phyloP scores from a whole-genome alignment of 92 coral and sea anemone genomes.

The Blastomussa wellsi region DNA sequence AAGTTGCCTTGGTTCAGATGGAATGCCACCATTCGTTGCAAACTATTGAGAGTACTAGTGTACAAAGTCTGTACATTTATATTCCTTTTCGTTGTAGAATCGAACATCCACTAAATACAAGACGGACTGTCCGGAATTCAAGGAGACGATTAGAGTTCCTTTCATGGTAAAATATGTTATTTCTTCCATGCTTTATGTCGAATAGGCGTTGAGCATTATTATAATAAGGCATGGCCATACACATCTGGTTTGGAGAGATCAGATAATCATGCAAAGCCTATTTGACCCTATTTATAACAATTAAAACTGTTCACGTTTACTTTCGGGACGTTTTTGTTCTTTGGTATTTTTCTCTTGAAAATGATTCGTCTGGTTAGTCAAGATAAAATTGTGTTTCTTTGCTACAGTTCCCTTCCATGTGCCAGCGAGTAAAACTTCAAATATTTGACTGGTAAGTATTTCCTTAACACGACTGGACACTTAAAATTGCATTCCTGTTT shows the following conservation, averaged over 20 bases:
- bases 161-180: conserved; percentile 22
- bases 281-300: no score
- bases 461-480: background rate
- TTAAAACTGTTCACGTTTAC: no score
- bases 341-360: no score
- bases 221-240: no score
- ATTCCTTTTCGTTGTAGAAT: conserved; percentile 34
- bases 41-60: no score
- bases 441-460: conserved; percentile 82
- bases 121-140: conserved; percentile 79
- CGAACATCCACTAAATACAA: conserved; percentile 76
- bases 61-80: no score
- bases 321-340: background rate
- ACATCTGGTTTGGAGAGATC: no score
- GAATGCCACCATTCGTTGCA: no score
- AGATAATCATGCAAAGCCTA: no score
- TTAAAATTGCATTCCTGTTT: no score
- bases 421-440: conserved; percentile 78
- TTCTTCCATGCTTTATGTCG: background rate
- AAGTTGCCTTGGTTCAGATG: no score
- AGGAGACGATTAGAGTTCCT: conserved; percentile 71
- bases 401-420: conserved; percentile 87
- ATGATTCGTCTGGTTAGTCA: background rate
- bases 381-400: background rate
- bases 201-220: background rate